Evolutionary conservation across 2,797 vertebrate genomes (phyloP), one percentile per base, ranked within the genome.

Genomic region (Furcifer pardalis): DNA sequence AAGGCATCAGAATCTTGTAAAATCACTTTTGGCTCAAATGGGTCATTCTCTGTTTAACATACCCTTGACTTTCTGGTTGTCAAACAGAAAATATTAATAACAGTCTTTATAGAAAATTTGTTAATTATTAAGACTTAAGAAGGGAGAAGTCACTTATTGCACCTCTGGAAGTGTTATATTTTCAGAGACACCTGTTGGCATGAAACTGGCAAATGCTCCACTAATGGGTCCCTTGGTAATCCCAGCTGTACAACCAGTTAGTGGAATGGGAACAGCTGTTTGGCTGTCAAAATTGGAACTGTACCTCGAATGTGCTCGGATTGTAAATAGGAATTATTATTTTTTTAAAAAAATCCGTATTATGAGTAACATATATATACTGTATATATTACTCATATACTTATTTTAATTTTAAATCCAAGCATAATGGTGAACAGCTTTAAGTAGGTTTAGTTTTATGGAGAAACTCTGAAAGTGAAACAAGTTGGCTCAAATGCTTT

Each of bases 291-390:
- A 95, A 87, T 91, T 96, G 95, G 95, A 96, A 92, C 81, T 72
- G 88, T 77, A 6, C 1, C 63, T 82, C 90, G 86, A 90, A 93
- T 95, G 90, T 92, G 94, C 88, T 78, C 81, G 63, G 84, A 76
- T 66, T 91, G 92, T 95, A 96, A 96, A 95, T 88, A 95, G 88
- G 94, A 95, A 95, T 94, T 94, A 95, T 95, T 95, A 96, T 96
- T 95, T 95, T 94, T 92, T 49, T 52, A 17, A 42, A 81, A 84
- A 93, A 95, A 94, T 77, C 90, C 88, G 90, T 94, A 15, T 96
- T 95, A 92, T 85, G 91, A 96, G 92, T 94, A n/a, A n/a, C n/a
- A n/a, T n/a, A n/a, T n/a, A n/a, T n/a, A n/a, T n/a, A n/a, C n/a
- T n/a, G n/a, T n/a, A n/a, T n/a, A n/a, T n/a, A n/a, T n/a, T n/a